Conservation (phyloP, 2,888 invertebrate species). For the Hirudinaria manillensis region DNA sequence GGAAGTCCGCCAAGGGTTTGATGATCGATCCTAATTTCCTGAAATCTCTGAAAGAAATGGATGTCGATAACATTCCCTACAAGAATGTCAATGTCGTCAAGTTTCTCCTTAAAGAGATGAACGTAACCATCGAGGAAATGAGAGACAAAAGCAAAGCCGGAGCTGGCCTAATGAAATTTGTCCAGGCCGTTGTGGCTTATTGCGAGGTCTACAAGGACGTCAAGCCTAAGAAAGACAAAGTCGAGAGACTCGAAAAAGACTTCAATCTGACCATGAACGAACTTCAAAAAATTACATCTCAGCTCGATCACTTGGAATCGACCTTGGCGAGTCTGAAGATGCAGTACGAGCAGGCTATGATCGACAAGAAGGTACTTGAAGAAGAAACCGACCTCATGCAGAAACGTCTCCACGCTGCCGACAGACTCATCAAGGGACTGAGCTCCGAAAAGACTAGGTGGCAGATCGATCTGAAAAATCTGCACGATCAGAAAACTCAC, state of each 20-base stretch:
- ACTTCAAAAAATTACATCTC: conserved; percentile 69
- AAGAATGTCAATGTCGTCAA: conserved; percentile 38
- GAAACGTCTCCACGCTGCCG: conserved; percentile 72
- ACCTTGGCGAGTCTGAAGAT: conserved; percentile 66
- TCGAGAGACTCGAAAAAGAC: conserved; percentile 69
- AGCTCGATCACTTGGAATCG: conserved; percentile 68
- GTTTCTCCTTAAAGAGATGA: conserved; percentile 53
- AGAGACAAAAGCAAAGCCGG: conserved; percentile 76
- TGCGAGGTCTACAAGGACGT: conserved; percentile 78
- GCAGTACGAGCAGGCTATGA: conserved; percentile 73
- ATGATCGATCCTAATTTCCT: conserved; percentile 85
- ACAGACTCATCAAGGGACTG: conserved; percentile 77
- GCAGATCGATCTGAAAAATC: conserved; percentile 67
- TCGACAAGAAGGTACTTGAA: conserved; percentile 65
- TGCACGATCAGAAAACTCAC: conserved; percentile 68
- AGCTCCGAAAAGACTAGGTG: conserved; percentile 75
- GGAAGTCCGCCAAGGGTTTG: conserved; percentile 85
- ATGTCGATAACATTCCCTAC: conserved; percentile 58
- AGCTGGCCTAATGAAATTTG: conserved; percentile 75
- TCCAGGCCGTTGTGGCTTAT: conserved; percentile 78
- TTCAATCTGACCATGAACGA: conserved; percentile 56
- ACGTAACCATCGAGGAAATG: conserved; percentile 69
- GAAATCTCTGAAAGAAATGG: conserved; percentile 74
- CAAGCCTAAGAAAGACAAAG: conserved; percentile 63
- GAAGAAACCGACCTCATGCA: conserved; percentile 77